Percentiles rank a stretch among this genome's conserved stretches.
Evolutionary conservation across 92 coral and sea anemone species (phyloP).

Genomic region (Parazoanthus atlanticus): DNA sequence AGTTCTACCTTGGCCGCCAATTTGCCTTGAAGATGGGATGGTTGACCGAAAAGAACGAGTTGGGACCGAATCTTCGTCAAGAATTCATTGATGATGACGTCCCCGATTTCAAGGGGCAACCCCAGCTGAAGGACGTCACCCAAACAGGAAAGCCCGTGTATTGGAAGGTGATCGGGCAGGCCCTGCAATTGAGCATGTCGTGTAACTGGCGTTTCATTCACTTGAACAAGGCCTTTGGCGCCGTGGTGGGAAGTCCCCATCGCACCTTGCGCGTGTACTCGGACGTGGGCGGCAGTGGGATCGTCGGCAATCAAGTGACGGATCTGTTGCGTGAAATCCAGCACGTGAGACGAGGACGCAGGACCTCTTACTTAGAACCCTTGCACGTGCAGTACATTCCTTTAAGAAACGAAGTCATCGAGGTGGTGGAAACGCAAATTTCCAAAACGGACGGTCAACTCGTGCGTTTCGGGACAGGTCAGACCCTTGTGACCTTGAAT

Average conservation of each 20-base stretch:
- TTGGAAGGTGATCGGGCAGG: background rate
- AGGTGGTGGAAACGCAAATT: background rate
- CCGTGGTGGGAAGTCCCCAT: background rate
- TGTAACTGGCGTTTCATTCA: constrained; percentile 34
- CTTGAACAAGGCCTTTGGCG: constrained; percentile 1
- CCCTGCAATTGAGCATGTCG: background rate
- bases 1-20: background rate
- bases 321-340: constrained; percentile 34
- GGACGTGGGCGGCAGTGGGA: background rate
- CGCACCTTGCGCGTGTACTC: background rate
- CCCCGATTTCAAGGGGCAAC: background rate
- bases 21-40: constrained; percentile 9
- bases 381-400: background rate
- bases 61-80: constrained; percentile 18
- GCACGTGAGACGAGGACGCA: background rate
- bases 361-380: constrained; percentile 14
- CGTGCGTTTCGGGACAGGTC: background rate
- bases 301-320: constrained; percentile 11
- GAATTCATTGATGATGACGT: constrained; percentile 1
- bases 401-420: background rate
- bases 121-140: too few species aligned
- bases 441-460: background rate
- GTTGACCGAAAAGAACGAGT: background rate
- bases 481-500: constrained; percentile 2
- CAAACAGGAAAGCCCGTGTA: background rate